Conservation (phyloP, 2,113 vertebrate species). For the Ictalurus furcatus region DNA sequence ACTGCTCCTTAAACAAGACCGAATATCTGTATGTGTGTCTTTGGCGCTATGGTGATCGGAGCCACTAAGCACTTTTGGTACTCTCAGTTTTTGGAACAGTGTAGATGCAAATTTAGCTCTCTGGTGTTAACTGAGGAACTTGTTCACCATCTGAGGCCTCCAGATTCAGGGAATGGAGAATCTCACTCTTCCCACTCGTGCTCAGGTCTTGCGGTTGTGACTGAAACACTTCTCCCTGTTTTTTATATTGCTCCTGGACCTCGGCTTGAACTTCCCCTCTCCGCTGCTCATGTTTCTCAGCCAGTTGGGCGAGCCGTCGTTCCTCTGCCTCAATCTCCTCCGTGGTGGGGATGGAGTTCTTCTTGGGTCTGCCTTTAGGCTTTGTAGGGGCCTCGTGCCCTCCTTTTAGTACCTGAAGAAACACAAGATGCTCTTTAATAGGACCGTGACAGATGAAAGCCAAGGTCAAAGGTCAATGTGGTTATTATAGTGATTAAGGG, state of each 20-base stretch:
- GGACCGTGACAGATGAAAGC: slow-evolving; percentile 61
- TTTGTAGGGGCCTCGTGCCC: slow-evolving; percentile 97
- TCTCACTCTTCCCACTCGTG: slow-evolving; percentile 55
- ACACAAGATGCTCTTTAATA: slow-evolving; percentile 32
- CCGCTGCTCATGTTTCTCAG: slow-evolving; percentile 71
- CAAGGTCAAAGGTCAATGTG: slow-evolving; percentile 61
- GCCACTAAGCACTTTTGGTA: slow-evolving; percentile 63
- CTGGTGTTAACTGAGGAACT: slow-evolving; percentile 58
- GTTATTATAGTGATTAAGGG: slow-evolving; percentile 75
- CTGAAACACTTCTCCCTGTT: slow-evolving; percentile 49
- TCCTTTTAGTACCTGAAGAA: slow-evolving; percentile 90
- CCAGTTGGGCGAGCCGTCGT: slow-evolving; percentile 77
- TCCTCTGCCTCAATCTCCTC: slow-evolving; percentile 98
- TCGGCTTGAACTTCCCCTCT: slow-evolving; percentile 34
- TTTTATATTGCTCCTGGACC: not conserved
- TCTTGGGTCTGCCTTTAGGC: slow-evolving; percentile 97
- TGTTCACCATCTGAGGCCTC: slow-evolving; percentile 55
- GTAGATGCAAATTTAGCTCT: slow-evolving; percentile 68
- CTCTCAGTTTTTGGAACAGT: slow-evolving; percentile 65
- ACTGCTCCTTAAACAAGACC: slow-evolving; percentile 4
- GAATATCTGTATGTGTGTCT: slow-evolving; percentile 27
- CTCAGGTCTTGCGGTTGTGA: slow-evolving; percentile 67
- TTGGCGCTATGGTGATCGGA: slow-evolving; percentile 61
- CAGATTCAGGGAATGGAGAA: slow-evolving; percentile 48
- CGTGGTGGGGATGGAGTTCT: slow-evolving; percentile 96